phyloP scores from a whole-genome alignment of 1,140 invertebrate genomes.

The Heliothis virescens region DNA sequence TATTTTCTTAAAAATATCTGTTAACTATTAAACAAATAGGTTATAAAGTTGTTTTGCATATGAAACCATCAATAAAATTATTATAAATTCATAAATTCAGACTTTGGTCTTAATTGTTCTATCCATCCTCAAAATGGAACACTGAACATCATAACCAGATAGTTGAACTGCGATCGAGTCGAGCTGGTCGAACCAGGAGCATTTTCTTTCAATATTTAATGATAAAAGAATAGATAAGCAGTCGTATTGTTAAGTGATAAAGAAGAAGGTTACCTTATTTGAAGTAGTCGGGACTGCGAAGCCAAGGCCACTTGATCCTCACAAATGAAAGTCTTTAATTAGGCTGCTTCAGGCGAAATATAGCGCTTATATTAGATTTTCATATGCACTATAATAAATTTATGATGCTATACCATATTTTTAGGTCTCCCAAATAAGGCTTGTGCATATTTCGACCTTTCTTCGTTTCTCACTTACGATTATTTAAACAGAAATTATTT shows the following conservation, averaged over 20 bases:
- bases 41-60: no score
- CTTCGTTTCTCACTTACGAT: background rate
- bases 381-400: conserved; percentile 56
- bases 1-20: background rate
- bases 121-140: no score
- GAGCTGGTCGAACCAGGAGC: no score
- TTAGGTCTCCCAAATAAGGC: conserved; percentile 20
- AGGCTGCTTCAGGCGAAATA: conserved; percentile 48
- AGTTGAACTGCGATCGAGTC: no score
- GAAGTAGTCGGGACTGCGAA: conserved; percentile 22
- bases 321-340: conserved; percentile 58
- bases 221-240: conserved; percentile 6
- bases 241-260: background rate
- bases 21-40: no score
- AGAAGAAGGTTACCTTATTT: conserved; percentile 42
- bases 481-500: background rate
- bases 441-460: background rate
- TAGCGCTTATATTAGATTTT: conserved; percentile 52
- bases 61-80: no score
- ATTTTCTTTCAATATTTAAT: background rate
- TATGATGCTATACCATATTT: conserved; percentile 46
- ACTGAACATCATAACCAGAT: no score
- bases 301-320: conserved; percentile 43
- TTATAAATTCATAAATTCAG: no score
- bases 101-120: no score